Conservation (phyloP, 2,888 invertebrate species). For the Acronicta psi region DNA sequence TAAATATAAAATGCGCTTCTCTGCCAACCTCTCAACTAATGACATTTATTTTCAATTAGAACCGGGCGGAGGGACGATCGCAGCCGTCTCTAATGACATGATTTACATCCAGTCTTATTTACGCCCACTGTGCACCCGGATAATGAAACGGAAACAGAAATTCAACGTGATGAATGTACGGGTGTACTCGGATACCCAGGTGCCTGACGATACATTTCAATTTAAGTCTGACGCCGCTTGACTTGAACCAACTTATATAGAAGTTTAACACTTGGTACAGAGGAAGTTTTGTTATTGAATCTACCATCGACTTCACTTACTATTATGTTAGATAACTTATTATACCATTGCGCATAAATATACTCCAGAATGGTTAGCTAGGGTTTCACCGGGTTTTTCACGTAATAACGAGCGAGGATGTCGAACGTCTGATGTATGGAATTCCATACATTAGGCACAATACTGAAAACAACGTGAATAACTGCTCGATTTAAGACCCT, state of each 20-base stretch:
- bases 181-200: conserved; percentile 40
- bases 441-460: too few relatives aligned
- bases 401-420: too few relatives aligned
- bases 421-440: too few relatives aligned
- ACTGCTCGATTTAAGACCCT: too few relatives aligned
- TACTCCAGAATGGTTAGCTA: too few relatives aligned
- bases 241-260: conserved; percentile 7
- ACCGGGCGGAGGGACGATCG: conserved; percentile 62
- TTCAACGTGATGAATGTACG: conserved; percentile 46
- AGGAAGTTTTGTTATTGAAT: conserved; percentile 2
- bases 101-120: conserved; percentile 79
- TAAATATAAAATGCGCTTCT: conserved; percentile 66
- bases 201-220: conserved; percentile 36
- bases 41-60: conserved; percentile 83
- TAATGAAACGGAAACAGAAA: conserved; percentile 67
- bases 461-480: too few relatives aligned
- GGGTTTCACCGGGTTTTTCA: too few relatives aligned
- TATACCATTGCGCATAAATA: too few relatives aligned
- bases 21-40: conserved; percentile 67
- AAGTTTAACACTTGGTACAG: conserved; percentile 8
- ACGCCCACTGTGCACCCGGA: conserved; percentile 59
- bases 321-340: background rate
- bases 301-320: conserved; percentile 3
- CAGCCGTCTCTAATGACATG: conserved; percentile 75
- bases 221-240: conserved; percentile 16